A percentile compares a stretch with the other conserved stretches of the same genome.
Conservation (phyloP, 2,888 invertebrate genomes). For the Strigamia transsilvanica region DNA sequence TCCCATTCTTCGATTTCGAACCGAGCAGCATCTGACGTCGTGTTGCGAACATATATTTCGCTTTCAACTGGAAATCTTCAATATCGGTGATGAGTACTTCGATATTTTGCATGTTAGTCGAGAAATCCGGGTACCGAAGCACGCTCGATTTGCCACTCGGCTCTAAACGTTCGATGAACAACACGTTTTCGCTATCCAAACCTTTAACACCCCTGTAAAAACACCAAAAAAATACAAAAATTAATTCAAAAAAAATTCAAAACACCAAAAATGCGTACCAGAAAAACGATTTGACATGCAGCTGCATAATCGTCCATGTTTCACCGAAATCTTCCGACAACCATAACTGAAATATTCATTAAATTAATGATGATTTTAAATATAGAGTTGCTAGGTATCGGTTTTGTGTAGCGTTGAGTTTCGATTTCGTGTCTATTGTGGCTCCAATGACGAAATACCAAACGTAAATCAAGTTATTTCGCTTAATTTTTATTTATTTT, state of each 20-base stretch:
- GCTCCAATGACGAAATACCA: too few species aligned
- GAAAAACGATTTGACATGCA: conserved; percentile 79
- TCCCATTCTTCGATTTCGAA: conserved; percentile 57
- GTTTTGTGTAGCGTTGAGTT: too few species aligned
- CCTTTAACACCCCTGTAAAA: conserved; percentile 60
- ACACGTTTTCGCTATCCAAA: conserved; percentile 59
- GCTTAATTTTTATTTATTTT: too few species aligned
- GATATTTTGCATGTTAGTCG: conserved; percentile 60
- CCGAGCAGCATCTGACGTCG: conserved; percentile 61
- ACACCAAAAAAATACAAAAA: conserved; percentile 52
- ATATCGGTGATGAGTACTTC: conserved; percentile 73
- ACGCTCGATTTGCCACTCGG: conserved; percentile 71
- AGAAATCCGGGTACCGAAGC: conserved; percentile 62
- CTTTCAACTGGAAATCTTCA: conserved; percentile 82
- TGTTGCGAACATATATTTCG: conserved; percentile 86
- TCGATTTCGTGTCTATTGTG: too few species aligned
- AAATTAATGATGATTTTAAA: conserved; percentile 35
- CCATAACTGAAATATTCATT: conserved; percentile 71
- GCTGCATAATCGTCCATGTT: conserved; percentile 75
- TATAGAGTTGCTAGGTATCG: too few species aligned
- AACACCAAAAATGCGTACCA: conserved; percentile 68
- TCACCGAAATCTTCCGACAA: conserved; percentile 78
- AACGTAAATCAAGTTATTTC: too few species aligned
- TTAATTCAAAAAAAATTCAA: not conserved
- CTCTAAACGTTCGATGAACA: conserved; percentile 73